Percentiles rank a stretch among this genome's conserved stretches.
Conservation (phyloP, 35 echinoderm and acorn worm genomes). For the Ophioderma brevispina region DNA sequence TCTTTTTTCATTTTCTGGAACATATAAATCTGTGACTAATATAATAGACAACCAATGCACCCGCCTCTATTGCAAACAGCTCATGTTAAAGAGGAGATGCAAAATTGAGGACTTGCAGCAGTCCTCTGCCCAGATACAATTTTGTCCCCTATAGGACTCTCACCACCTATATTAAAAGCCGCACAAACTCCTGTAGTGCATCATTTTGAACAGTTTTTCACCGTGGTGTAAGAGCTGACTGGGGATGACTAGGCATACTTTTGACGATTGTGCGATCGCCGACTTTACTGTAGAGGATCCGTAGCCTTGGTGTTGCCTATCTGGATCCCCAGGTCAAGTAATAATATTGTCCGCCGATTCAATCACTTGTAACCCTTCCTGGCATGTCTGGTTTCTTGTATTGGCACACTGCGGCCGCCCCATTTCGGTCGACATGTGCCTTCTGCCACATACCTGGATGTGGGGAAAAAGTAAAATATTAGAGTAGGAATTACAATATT, state of each 20-base stretch:
- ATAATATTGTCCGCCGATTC: slow-evolving; percentile 56
- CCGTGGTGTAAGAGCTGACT: slow-evolving; percentile 75
- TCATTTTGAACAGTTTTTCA: slow-evolving; percentile 63
- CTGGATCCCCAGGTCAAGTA: slow-evolving; percentile 61
- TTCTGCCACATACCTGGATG: neutral
- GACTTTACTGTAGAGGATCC: slow-evolving; percentile 74
- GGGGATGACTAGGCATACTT: slow-evolving; percentile 80
- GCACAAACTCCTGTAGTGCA: slow-evolving; percentile 82
- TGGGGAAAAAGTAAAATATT: too few species aligned
- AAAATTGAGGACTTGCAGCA: neutral
- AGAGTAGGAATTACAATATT: too few species aligned
- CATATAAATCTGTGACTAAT: slow-evolving; percentile 46
- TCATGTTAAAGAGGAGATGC: slow-evolving; percentile 56
- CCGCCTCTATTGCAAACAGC: slow-evolving; percentile 65
- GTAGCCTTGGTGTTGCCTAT: slow-evolving; percentile 60
- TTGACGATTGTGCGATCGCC: slow-evolving; percentile 57
- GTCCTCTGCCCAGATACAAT: slow-evolving; percentile 90
- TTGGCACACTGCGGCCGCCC: slow-evolving; percentile 65
- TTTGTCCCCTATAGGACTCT: slow-evolving; percentile 63
- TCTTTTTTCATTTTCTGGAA: slow-evolving; percentile 39
- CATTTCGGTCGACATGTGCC: slow-evolving; percentile 68
- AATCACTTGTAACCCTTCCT: slow-evolving; percentile 34
- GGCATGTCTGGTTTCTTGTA: slow-evolving; percentile 73
- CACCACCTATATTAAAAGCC: slow-evolving; percentile 85
- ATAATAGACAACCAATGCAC: slow-evolving; percentile 32